Evolutionary conservation across 2,888 invertebrate genomes (phyloP).

Genomic region (Drosophila lutescens): DNA sequence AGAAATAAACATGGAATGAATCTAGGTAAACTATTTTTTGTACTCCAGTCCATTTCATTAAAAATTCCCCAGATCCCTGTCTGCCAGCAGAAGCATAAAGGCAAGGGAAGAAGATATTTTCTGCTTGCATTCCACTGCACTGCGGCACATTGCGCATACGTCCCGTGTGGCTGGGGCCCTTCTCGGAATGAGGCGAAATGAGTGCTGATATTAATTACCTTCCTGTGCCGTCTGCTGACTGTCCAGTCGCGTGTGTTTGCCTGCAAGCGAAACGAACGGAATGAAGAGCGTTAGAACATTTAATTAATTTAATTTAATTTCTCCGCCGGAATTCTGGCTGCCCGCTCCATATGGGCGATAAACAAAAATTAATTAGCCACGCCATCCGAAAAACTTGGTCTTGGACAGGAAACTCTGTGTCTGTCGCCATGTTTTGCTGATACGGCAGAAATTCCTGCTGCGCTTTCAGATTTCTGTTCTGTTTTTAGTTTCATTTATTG

Average conservation of each 20-base stretch:
- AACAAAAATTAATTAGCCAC: conserved; percentile 77
- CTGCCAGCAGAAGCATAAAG: neutral
- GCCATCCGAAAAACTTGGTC: conserved; percentile 54
- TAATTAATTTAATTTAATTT: conserved; percentile 60
- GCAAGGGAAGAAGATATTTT: conserved; percentile 1
- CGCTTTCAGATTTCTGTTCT: conserved; percentile 49
- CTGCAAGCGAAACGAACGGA: conserved; percentile 67
- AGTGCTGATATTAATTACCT: conserved; percentile 79
- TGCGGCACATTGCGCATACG: conserved; percentile 63
- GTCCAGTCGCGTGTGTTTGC: conserved; percentile 83
- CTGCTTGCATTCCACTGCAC: conserved; percentile 19
- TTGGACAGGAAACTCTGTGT: conserved; percentile 37
- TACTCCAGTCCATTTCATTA: conserved; percentile 8
- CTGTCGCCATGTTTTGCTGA: conserved; percentile 68
- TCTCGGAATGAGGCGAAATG: conserved; percentile 18
- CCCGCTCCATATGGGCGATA: conserved; percentile 60
- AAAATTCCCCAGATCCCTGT: neutral
- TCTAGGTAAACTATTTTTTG: conserved; percentile 2
- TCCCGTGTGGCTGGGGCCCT: conserved; percentile 20
- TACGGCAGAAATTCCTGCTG: conserved; percentile 55
- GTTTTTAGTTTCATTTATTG: conserved; percentile 49
- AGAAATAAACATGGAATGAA: neutral
- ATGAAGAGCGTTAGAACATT: conserved; percentile 50
- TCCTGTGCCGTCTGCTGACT: conserved; percentile 81
- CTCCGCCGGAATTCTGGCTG: conserved; percentile 41